Evolutionary conservation across 1,140 invertebrate genomes (phyloP).

Genomic region (Pseudomyrmex concolor): DNA sequence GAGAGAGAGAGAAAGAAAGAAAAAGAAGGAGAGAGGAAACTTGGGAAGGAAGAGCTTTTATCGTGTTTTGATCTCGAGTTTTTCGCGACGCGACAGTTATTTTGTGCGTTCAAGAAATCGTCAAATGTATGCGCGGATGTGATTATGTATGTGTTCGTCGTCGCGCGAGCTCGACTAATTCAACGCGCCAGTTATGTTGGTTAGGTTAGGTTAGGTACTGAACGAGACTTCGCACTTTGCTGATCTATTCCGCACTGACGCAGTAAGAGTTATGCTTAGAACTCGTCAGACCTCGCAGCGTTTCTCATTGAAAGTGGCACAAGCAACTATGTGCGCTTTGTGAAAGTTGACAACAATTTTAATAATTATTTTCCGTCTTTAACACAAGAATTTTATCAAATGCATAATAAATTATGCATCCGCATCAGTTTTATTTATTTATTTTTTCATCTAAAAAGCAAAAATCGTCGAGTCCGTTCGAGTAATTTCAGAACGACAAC

Average conservation of each 20-base stretch:
- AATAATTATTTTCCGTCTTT: slow-evolving; percentile 6
- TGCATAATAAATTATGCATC: too few relatives aligned
- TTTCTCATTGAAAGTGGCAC: slow-evolving; percentile 1
- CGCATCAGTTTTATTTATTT: too few relatives aligned
- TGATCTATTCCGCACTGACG: slow-evolving; percentile 27
- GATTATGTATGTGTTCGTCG: slow-evolving; percentile 33
- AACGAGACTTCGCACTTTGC: slow-evolving; percentile 55
- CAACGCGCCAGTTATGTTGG: slow-evolving; percentile 23
- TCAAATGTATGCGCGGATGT: slow-evolving; percentile 26
- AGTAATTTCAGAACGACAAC: background rate
- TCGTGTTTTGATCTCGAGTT: slow-evolving; percentile 41
- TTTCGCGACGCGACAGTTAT: slow-evolving; percentile 53
- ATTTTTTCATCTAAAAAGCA: background rate
- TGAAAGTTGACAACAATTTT: background rate
- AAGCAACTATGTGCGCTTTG: background rate
- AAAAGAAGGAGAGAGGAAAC: slow-evolving; percentile 5
- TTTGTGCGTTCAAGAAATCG: slow-evolving; percentile 47
- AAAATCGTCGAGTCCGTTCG: background rate
- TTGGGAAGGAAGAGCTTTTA: slow-evolving; percentile 36
- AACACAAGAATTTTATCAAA: too few relatives aligned
- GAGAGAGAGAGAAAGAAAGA: background rate
- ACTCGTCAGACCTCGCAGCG: background rate
- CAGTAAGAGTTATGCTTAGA: slow-evolving; percentile 1
- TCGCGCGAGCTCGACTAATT: slow-evolving; percentile 25
- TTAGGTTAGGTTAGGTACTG: slow-evolving; percentile 24